These are phyloP conservation scores for Ypsolopha scabrella DNA, from an alignment of 2,888 invertebrate species.

Conservation along the genomic window DNA sequence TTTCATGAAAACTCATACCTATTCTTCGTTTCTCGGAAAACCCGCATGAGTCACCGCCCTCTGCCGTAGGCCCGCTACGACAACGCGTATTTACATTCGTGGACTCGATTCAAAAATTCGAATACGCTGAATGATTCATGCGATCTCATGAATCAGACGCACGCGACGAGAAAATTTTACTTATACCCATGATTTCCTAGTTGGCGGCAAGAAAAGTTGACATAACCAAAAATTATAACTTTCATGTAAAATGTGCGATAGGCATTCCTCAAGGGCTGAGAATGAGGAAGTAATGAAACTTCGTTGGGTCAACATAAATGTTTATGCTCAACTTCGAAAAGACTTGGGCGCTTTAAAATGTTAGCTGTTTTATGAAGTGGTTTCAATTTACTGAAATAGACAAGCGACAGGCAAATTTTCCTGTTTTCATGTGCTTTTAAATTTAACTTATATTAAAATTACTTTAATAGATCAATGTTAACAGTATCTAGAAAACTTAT, in stretches of 20 bases:
- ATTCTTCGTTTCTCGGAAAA: constrained; percentile 61
- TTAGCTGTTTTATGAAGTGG: too few relatives aligned
- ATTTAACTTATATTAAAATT: too few relatives aligned
- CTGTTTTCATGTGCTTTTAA: too few relatives aligned
- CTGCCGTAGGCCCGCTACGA: constrained; percentile 55
- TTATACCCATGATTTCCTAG: neutral
- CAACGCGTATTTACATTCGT: constrained; percentile 57
- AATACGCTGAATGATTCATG: constrained; percentile 63
- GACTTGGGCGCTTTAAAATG: too few relatives aligned
- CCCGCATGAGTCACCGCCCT: constrained; percentile 60
- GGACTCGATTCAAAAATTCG: constrained; percentile 66
- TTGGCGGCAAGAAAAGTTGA: too few relatives aligned
- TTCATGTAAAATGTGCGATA: neutral
- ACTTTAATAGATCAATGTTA: too few relatives aligned
- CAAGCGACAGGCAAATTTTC: too few relatives aligned
- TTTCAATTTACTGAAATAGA: too few relatives aligned
- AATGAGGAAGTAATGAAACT: constrained; percentile 28
- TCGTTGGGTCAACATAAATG: too few relatives aligned
- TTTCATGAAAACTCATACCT: constrained; percentile 57
- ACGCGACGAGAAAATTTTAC: constrained; percentile 42
- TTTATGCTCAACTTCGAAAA: too few relatives aligned
- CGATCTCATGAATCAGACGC: constrained; percentile 53
- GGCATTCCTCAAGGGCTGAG: constrained; percentile 18
- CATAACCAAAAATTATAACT: too few relatives aligned
- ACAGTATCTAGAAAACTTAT: too few relatives aligned